phyloP scores from a whole-genome alignment of 2,888 invertebrate genomes.

The Acleris sparsana region DNA sequence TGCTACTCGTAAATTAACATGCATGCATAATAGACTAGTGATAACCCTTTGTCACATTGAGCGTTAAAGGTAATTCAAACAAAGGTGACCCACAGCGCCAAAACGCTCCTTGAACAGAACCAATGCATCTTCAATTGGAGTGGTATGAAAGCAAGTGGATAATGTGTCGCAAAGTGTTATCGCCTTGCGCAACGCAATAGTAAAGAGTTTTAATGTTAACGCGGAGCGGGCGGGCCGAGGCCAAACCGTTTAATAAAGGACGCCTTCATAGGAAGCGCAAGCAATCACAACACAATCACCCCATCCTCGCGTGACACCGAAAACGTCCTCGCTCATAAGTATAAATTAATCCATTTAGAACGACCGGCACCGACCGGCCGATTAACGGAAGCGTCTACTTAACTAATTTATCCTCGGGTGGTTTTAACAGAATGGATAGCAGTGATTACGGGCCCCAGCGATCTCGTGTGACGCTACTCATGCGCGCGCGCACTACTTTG shows the following conservation, averaged over 20 bases:
- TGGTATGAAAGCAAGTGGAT: conserved; percentile 36
- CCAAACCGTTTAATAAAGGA: conserved; percentile 68
- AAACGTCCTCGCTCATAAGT: conserved; percentile 83
- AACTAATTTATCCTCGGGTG: conserved; percentile 84
- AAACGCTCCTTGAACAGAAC: conserved; percentile 14
- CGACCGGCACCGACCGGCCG: conserved; percentile 78
- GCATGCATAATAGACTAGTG: too few species aligned
- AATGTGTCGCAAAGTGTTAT: conserved; percentile 37
- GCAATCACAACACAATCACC: conserved; percentile 83
- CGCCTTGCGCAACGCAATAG: conserved; percentile 38
- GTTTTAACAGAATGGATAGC: conserved; percentile 85
- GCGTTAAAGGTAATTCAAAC: conserved; percentile 5
- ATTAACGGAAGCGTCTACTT: conserved; percentile 85
- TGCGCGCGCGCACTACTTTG: conserved; percentile 49
- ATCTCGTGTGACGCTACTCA: conserved; percentile 66
- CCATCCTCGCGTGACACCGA: conserved; percentile 83
- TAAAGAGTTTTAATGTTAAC: conserved; percentile 38
- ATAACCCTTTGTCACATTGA: too few species aligned
- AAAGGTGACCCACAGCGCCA: conserved; percentile 25
- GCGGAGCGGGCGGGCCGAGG: conserved; percentile 42
- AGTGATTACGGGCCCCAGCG: conserved; percentile 77
- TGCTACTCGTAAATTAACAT: too few species aligned
- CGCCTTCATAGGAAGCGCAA: conserved; percentile 78
- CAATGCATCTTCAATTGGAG: conserved; percentile 32
- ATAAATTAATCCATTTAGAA: conserved; percentile 85